Conservation (phyloP, 2,888 invertebrate species). For the Harpalus rufipes region DNA sequence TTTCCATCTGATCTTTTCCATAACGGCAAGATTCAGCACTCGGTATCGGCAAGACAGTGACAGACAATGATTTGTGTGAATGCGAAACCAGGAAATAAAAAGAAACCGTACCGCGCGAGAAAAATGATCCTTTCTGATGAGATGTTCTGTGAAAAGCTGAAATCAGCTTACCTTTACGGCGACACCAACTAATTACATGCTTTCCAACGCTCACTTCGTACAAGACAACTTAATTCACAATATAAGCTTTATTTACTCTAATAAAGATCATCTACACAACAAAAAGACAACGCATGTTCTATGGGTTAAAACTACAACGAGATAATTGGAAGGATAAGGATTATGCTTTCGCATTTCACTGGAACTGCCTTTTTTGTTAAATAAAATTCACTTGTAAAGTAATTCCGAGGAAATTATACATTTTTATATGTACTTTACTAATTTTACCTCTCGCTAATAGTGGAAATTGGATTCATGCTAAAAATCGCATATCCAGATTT, state of each 20-base stretch:
- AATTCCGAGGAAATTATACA: no score
- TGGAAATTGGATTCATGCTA: no score
- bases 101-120: slow-evolving; percentile 14
- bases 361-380: background rate
- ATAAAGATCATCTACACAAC: background rate
- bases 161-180: slow-evolving; percentile 13
- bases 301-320: background rate
- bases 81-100: slow-evolving; percentile 44
- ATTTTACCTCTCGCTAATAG: no score
- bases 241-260: background rate
- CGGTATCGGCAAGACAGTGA: slow-evolving; percentile 31
- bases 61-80: slow-evolving; percentile 58
- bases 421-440: no score
- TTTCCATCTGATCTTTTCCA: slow-evolving; percentile 60
- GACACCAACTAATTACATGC: slow-evolving; percentile 1
- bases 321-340: background rate
- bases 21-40: slow-evolving; percentile 41
- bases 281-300: no score
- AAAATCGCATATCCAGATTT: no score
- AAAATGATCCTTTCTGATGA: slow-evolving; percentile 54
- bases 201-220: background rate
- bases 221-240: background rate
- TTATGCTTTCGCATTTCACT: background rate
- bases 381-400: no score
- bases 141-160: background rate